Base-by-base conservation (phyloP, 2,797 vertebrate species). In the Sebastes diaconus region DNA sequence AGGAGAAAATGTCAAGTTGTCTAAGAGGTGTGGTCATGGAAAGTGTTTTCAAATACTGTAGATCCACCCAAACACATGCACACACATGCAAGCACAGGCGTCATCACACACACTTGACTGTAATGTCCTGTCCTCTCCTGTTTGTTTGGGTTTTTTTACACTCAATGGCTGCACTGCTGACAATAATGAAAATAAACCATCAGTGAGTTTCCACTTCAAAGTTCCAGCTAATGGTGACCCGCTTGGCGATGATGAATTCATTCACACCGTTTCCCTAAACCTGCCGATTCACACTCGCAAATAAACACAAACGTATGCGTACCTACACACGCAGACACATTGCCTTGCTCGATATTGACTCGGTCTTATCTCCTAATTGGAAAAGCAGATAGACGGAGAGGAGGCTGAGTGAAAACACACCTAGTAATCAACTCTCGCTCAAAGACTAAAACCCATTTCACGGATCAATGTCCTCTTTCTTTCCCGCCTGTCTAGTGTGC, bases 351-450 rank as follows among this genome's bases (percentile, higher is more conserved):
- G 77, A 91, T 93, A 95, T 94, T 95, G 95, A 95, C 94, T 95
- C 86, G 13, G 90, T 82, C 93, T 96, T 96, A 96, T 96, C 95
- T 95, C 90, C 93, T 96, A 96, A 96, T 96, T 96, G 95, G 94
- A 96, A 94, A 95, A 96, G 89, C 90, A 91, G 94, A 90, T 91
- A 90, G 91, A 93, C 83, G 83, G 83, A 80, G 88, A 84, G 88
- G 75, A 88, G 91, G 90, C 87, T 85, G 88, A 92, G 88, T 89
- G 90, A 93, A 94, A 95, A 93, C 93, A 94, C 87, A 93, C 91
- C 90, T 92, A 79, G 92, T 95, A 95, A 96, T 96, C 95, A 96
- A 94, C 93, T 91, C 90, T 90, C 61, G 84, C 91, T 93, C 85
- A 91, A 91, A 93, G 88, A 94, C 94, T 94, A 93, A 95, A 96